Percentiles rank a stretch among this genome's conserved stretches.
Evolutionary conservation across 2,113 vertebrate genomes (phyloP).

Genomic region (Zonotrichia leucophrys): DNA sequence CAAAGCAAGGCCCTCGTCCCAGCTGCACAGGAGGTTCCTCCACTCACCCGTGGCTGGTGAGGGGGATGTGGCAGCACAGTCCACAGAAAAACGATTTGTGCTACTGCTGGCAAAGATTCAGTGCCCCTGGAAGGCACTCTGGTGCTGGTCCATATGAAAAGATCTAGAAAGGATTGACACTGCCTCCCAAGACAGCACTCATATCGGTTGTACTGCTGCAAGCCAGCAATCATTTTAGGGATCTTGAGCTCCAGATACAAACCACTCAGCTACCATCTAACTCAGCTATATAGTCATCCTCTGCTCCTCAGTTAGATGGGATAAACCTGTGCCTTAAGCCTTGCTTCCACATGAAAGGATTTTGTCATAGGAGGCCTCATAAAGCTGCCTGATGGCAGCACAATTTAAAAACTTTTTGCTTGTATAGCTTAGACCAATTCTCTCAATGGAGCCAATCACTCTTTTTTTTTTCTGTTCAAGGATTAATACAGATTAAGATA

Average conservation of each 20-base stretch:
- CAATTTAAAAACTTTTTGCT: constrained; percentile 17
- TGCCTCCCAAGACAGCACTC: not conserved
- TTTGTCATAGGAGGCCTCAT: not conserved
- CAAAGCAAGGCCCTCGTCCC: not conserved
- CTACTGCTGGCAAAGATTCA: not conserved
- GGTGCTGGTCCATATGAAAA: not conserved
- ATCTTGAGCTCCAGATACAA: not conserved
- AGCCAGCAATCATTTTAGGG: rapidly evolving
- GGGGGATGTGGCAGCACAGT: not conserved
- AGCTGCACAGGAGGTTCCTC: not conserved
- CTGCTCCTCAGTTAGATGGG: not conserved
- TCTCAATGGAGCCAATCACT: not conserved
- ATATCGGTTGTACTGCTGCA: not conserved
- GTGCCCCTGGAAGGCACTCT: rapidly evolving
- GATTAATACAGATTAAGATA: not conserved
- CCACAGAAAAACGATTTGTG: not conserved
- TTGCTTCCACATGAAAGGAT: not conserved
- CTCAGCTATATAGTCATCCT: not conserved
- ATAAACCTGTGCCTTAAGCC: constrained; percentile 31
- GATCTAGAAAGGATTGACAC: not conserved
- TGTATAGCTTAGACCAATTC: constrained; percentile 12
- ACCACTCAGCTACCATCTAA: not conserved
- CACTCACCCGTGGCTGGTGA: rapidly evolving
- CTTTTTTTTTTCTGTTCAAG: not conserved
- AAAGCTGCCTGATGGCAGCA: not conserved